phyloP scores from a whole-genome alignment of 37 sponge, comb jelly and placozoan species.

The Bolinopsis microptera region DNA sequence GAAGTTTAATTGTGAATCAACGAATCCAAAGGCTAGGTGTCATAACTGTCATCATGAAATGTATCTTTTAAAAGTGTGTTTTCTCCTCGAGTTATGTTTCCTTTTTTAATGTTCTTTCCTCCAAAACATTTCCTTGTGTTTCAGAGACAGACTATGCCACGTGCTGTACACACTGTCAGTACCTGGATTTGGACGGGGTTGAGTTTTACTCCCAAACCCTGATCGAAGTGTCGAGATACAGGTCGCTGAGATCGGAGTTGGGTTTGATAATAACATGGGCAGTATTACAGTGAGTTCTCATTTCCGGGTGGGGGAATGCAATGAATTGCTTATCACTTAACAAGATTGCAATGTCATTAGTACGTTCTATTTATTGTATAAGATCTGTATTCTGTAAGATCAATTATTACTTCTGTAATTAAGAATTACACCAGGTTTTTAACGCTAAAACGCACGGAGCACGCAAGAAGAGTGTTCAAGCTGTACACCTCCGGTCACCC shows the following conservation, averaged over 20 bases:
- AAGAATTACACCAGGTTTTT: no score
- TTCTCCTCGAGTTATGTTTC: no score
- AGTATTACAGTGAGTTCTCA: conserved; percentile 28
- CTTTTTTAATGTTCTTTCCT: no score
- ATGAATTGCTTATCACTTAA: no score
- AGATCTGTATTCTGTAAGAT: no score
- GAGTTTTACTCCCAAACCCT: conserved; percentile 59
- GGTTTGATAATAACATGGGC: conserved; percentile 44
- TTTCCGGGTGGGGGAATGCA: background rate
- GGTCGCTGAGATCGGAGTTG: background rate
- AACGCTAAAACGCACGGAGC: conserved; percentile 46
- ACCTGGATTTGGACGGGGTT: conserved; percentile 56
- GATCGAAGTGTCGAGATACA: conserved; percentile 25
- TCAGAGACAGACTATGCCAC: conserved; percentile 50
- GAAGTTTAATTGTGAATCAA: no score
- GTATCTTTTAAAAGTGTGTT: no score
- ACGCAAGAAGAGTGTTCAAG: background rate
- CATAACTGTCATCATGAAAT: no score
- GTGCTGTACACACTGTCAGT: conserved; percentile 60
- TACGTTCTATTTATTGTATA: no score
- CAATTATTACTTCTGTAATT: no score
- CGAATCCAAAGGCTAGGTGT: no score
- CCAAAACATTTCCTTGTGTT: background rate
- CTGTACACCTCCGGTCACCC: background rate
- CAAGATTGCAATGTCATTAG: no score